Conservation (phyloP, 2,888 invertebrate species). For the Clostera curtula region DNA sequence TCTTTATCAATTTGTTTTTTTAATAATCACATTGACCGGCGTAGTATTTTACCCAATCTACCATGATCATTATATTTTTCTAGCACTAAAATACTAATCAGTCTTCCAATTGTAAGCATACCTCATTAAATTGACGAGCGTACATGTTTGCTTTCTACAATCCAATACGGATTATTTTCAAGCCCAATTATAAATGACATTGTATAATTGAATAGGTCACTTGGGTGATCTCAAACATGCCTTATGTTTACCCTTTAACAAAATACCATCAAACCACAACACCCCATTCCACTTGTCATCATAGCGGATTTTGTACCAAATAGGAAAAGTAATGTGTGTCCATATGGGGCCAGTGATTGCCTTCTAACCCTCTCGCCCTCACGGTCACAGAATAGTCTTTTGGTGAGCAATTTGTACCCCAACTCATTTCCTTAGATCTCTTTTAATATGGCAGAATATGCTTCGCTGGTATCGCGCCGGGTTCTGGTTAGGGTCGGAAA, state of each 20-base stretch:
- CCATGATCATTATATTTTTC: no score
- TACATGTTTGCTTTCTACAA: no score
- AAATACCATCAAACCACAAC: constrained; percentile 32
- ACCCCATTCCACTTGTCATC: constrained; percentile 65
- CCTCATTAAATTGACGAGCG: no score
- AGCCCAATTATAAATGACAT: no score
- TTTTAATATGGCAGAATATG: constrained; percentile 43
- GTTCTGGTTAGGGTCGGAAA: constrained; percentile 26
- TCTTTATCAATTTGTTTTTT: no score
- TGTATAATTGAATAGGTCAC: no score
- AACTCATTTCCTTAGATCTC: constrained; percentile 54
- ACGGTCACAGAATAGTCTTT: constrained; percentile 47
- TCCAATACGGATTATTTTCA: no score
- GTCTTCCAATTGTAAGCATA: no score
- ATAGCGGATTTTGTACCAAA: constrained; percentile 49
- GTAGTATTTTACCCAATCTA: no score
- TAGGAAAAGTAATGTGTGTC: constrained; percentile 70
- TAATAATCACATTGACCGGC: no score
- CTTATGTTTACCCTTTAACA: constrained; percentile 5
- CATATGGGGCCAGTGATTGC: constrained; percentile 73
- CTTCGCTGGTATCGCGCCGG: constrained; percentile 28
- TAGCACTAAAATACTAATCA: no score
- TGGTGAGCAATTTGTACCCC: constrained; percentile 54
- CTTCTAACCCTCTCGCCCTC: constrained; percentile 59
- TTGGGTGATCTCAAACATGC: background rate